Evolutionary conservation across 2,113 vertebrate genomes (phyloP), one percentile per base, ranked within the genome.

Genomic region (Oryzias curvinotus): DNA sequence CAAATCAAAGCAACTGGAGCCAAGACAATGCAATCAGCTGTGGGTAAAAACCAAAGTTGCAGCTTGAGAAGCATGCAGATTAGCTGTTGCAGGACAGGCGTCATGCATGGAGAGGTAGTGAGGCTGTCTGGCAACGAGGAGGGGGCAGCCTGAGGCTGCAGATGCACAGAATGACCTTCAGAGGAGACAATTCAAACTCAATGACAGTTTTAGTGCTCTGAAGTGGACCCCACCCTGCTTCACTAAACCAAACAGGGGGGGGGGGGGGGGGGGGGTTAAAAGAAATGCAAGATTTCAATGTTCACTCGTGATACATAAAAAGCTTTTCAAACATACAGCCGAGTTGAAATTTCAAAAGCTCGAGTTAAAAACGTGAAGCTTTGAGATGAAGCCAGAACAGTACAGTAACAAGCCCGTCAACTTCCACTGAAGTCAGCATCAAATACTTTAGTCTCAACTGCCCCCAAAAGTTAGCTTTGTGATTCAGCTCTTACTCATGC

Each of bases 401-500:
- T 13, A 36, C 30, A 36, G 8, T 7, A 36, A 2, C 7, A 36
- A 2, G 30, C 30, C 7, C 30, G 8, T 36, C 30, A 8, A 36
- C 30, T 36, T 36, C 30, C 8, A 36, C 36, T 12, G 36, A 2
- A 36, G 10, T 36, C 8, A 48, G 8, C 7, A 7, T 48, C 47
- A 48, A 48, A 36, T 2, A 36, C 8, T 28, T 7, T 5, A 72
- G 49, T 72, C 66, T 65, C 61, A 63, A 52, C 75, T 68, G 14
- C 71, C 77, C 55, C 57, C 62, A 57, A 64, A 46, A 59, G 54
- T 19, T 49, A 18, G 48, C 14, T 59, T 36, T 12, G 42, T 85
- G 83, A 77, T 52, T 87, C 80, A 86, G 75, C 65, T 5, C 46
- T 85, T 66, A 79, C 62, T 86, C 74, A 82, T 67, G 44, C 23